Conservation (phyloP, 2,888 invertebrate species). For the Epirrhoe tristata region DNA sequence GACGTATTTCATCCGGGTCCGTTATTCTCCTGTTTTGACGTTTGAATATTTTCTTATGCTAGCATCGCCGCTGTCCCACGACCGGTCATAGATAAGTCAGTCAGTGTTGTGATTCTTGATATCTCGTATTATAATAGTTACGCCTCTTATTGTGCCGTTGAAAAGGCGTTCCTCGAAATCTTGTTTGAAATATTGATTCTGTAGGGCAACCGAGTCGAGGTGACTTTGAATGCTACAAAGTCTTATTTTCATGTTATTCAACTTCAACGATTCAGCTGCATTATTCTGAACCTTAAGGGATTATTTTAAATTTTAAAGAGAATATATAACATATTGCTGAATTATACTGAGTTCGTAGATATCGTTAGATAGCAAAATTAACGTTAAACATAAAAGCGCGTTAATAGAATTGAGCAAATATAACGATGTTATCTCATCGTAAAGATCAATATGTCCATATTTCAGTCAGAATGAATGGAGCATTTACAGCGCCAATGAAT, state of each 20-base stretch:
- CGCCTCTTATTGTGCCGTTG: conserved; percentile 25
- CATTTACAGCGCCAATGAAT: conserved; percentile 28
- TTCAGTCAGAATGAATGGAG: conserved; percentile 20
- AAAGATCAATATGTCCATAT: conserved; percentile 17
- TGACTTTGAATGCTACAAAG: conserved; percentile 28
- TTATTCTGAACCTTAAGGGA: conserved; percentile 9
- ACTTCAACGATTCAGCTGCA: conserved; percentile 19
- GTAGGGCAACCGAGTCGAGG: conserved; percentile 31
- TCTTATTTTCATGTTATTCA: conserved; percentile 29
- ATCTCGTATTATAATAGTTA: conserved; percentile 21
- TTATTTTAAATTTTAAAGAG: conserved; percentile 18
- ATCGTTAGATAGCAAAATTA: conserved; percentile 7
- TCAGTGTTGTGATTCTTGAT: conserved; percentile 31
- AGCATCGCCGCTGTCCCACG: conserved; percentile 39
- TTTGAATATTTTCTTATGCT: conserved; percentile 56
- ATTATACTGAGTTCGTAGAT: conserved; percentile 10
- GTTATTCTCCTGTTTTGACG: conserved; percentile 56
- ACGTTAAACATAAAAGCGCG: neutral
- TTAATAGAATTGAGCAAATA: conserved; percentile 14
- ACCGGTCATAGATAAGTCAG: conserved; percentile 31
- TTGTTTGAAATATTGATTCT: conserved; percentile 24
- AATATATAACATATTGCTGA: conserved; percentile 11
- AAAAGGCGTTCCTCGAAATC: conserved; percentile 24
- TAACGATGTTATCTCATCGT: conserved; percentile 13
- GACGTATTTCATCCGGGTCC: conserved; percentile 52